phyloP scores from a whole-genome alignment of 64 coral and sea anemone species.

The Montipora foliosa region DNA sequence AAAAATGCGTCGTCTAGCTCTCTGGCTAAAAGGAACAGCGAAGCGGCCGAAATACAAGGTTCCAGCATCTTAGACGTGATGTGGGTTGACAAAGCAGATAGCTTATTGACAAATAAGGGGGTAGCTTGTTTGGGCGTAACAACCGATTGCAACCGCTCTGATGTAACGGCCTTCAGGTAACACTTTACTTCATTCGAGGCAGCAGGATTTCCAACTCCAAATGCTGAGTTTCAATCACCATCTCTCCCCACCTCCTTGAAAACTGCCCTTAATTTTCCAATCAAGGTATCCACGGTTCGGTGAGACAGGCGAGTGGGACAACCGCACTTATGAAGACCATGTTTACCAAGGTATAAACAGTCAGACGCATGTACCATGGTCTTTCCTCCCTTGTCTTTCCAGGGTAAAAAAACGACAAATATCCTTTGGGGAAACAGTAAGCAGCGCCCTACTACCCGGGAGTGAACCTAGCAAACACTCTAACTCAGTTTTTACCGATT shows the following conservation, averaged over 20 bases:
- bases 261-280: slow-evolving; percentile 49
- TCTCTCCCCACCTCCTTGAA: neutral
- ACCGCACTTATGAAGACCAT: neutral
- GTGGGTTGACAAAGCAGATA: neutral
- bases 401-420: slow-evolving; percentile 54
- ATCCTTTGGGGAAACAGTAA: slow-evolving; percentile 12
- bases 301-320: slow-evolving; percentile 23
- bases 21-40: neutral
- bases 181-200: neutral
- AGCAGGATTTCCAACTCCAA: slow-evolving; percentile 4
- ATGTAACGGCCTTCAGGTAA: slow-evolving; percentile 1
- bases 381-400: slow-evolving; percentile 41
- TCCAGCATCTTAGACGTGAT: too few species aligned
- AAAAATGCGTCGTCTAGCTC: slow-evolving; percentile 2
- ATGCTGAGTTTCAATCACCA: neutral
- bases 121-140: slow-evolving; percentile 42
- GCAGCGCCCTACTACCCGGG: neutral
- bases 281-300: slow-evolving; percentile 36
- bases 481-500: neutral
- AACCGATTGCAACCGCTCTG: neutral
- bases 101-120: neutral
- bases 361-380: slow-evolving; percentile 24
- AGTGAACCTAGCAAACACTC: slow-evolving; percentile 14
- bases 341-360: neutral
- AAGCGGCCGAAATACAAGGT: neutral